These are phyloP conservation scores for Gallinago nigripennis DNA, from an alignment of 2,797 vertebrate species.

Conservation along the genomic window DNA sequence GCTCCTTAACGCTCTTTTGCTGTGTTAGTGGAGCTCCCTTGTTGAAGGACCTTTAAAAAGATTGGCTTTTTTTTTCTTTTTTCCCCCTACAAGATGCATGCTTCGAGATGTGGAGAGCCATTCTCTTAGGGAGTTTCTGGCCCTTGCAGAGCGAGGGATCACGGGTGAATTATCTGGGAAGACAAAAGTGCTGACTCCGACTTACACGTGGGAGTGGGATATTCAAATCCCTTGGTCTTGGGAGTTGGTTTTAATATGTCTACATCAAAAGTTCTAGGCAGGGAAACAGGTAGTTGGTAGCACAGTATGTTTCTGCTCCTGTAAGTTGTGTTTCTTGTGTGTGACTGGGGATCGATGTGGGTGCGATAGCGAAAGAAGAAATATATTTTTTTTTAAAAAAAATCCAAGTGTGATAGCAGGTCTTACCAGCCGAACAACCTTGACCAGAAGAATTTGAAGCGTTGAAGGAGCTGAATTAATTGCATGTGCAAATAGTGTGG, in stretches of 20 bases:
- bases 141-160: background rate
- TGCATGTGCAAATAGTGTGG: background rate
- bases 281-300: background rate
- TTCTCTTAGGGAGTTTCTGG: background rate
- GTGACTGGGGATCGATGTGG: background rate
- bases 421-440: background rate
- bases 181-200: background rate
- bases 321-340: background rate
- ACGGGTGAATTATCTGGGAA: background rate
- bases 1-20: accelerated
- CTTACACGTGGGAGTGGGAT: background rate
- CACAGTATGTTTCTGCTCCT: background rate
- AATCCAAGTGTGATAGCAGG: background rate
- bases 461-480: background rate
- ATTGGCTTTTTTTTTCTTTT: background rate
- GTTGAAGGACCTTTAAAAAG: background rate
- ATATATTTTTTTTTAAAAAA: background rate
- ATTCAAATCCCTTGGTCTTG: background rate
- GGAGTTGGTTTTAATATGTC: background rate
- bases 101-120: background rate
- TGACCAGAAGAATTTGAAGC: background rate
- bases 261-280: background rate
- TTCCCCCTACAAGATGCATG: too few relatives aligned
- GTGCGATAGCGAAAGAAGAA: background rate
- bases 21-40: background rate